These are phyloP conservation scores for Dinoponera quadriceps DNA, from an alignment of 1,140 invertebrate species.

Conservation along the genomic window DNA sequence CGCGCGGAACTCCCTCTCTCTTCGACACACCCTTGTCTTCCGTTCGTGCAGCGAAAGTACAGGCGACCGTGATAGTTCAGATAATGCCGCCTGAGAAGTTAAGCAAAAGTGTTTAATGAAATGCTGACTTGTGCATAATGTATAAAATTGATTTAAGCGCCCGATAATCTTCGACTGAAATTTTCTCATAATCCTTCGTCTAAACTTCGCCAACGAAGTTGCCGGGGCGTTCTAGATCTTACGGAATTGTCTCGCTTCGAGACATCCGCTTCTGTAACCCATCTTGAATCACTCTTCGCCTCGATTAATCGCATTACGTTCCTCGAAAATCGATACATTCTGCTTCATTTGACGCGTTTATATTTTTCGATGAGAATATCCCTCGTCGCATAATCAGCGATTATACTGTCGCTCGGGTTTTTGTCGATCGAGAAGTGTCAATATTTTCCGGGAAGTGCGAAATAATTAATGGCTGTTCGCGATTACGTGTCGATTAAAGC, in stretches of 20 bases:
- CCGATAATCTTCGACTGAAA: constrained; percentile 48
- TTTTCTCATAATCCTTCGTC: constrained; percentile 41
- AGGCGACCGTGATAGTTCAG: background rate
- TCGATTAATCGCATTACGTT: constrained; percentile 25
- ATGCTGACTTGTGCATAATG: constrained; percentile 39
- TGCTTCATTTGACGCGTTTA: background rate
- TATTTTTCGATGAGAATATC: background rate
- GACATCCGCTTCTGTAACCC: constrained; percentile 20
- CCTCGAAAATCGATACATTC: constrained; percentile 10
- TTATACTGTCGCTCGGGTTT: no score
- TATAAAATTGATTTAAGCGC: constrained; percentile 50
- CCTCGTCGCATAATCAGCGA: no score
- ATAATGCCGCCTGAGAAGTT: constrained; percentile 40
- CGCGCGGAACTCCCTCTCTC: constrained; percentile 1
- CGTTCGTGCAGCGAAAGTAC: background rate
- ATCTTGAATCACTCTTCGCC: constrained; percentile 14
- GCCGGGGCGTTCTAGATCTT: constrained; percentile 35
- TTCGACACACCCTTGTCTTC: background rate
- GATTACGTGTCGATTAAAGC: background rate
- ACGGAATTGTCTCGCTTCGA: constrained; percentile 18
- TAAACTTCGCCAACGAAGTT: constrained; percentile 27
- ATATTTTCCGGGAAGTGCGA: background rate
- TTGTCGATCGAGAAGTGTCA: no score
- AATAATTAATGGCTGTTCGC: background rate
- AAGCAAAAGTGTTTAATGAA: constrained; percentile 42